These are phyloP conservation scores for Battus philenor DNA, from an alignment of 1,140 invertebrate species.

Conservation along the genomic window DNA sequence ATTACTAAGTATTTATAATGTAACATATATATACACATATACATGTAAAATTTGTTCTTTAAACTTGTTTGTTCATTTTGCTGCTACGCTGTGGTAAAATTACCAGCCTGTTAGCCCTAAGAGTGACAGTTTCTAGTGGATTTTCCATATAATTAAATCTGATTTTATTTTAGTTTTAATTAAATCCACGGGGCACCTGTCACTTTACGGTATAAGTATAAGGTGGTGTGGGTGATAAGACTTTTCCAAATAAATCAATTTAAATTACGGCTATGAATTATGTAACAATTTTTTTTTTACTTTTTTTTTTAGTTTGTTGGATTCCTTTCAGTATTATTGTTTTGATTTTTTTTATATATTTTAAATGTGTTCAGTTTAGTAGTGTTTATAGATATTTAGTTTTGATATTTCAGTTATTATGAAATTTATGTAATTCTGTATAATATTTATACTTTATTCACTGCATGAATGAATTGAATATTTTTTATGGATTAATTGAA, in stretches of 20 bases:
- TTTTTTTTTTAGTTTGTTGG: not conserved
- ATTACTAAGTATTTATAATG: constrained; percentile 14
- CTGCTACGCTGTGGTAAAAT: not conserved
- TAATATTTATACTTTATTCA: no score
- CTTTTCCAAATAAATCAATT: constrained; percentile 1
- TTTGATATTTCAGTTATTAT: not conserved
- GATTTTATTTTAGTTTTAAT: not conserved
- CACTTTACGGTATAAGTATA: not conserved
- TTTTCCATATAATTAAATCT: not conserved
- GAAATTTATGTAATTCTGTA: not conserved
- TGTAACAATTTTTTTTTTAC: not conserved
- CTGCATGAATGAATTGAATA: no score
- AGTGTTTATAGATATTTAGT: not conserved
- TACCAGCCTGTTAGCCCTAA: not conserved
- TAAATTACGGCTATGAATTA: constrained; percentile 7
- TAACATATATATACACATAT: no score
- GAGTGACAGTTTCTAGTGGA: not conserved
- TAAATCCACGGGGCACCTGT: not conserved
- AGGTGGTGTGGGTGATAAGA: not conserved
- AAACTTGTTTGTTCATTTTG: no score
- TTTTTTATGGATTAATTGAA: no score
- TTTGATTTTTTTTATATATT: constrained; percentile 7
- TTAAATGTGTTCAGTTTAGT: not conserved
- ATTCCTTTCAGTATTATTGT: constrained; percentile 14
- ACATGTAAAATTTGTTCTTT: no score